A percentile compares a stretch with the other conserved stretches of the same genome.
These are phyloP conservation scores for Dryobota labecula DNA, from an alignment of 2,888 invertebrate genomes.

Conservation along the genomic window DNA sequence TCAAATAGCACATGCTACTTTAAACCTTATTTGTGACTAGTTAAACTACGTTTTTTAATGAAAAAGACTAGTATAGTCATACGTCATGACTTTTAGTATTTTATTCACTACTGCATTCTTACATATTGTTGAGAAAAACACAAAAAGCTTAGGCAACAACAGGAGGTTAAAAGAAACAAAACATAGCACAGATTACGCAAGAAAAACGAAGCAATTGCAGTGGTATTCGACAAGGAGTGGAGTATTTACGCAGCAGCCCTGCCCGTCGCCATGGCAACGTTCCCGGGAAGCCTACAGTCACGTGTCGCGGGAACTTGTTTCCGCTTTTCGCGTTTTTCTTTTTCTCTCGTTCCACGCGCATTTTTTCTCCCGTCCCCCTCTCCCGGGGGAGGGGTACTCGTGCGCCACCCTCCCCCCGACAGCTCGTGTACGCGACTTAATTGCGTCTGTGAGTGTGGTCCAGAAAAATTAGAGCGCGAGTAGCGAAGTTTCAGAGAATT, in stretches of 20 bases:
- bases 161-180: constrained; percentile 31
- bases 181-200: constrained; percentile 41
- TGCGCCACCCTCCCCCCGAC: constrained; percentile 73
- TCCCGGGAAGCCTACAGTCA: constrained; percentile 89
- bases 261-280: constrained; percentile 84
- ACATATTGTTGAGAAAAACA: constrained; percentile 10
- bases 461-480: constrained; percentile 89
- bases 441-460: constrained; percentile 91
- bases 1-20: constrained; percentile 3
- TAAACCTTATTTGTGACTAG: neutral
- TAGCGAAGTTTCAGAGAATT: constrained; percentile 76
- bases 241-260: constrained; percentile 71
- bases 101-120: neutral
- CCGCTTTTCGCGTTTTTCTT: constrained; percentile 88
- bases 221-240: constrained; percentile 24
- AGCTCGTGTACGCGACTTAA: constrained; percentile 89
- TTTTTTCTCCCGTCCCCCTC: constrained; percentile 79
- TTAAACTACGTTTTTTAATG: neutral
- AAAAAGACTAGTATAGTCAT: neutral
- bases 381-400: constrained; percentile 71
- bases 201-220: constrained; percentile 54
- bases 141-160: neutral
- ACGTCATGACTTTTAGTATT: constrained; percentile 1
- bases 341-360: constrained; percentile 83
- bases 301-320: constrained; percentile 89